Percentiles rank a stretch among this genome's conserved stretches.
These are phyloP conservation scores for Bungarus multicinctus DNA, from an alignment of 2,113 vertebrate genomes.

Conservation along the genomic window DNA sequence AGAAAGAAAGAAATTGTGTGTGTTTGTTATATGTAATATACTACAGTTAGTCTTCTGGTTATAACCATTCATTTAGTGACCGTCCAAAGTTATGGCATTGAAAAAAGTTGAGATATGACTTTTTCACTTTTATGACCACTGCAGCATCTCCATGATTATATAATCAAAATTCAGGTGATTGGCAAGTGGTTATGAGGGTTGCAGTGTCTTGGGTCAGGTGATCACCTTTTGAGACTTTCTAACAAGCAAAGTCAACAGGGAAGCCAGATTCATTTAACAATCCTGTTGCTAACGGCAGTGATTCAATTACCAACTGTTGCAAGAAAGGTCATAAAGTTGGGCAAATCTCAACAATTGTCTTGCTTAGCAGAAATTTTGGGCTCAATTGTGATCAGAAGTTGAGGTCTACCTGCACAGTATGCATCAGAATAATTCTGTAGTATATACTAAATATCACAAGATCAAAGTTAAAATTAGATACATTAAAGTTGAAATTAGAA, in stretches of 20 bases:
- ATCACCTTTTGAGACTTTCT: not conserved
- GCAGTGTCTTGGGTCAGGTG: not conserved
- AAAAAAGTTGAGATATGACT: not conserved
- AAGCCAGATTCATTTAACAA: not conserved
- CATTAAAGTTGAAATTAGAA: not conserved
- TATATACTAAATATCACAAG: not conserved
- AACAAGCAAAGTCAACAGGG: not conserved
- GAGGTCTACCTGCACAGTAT: not conserved
- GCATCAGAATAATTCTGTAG: not conserved
- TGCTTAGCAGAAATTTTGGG: not conserved
- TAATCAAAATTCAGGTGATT: not conserved
- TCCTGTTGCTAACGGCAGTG: not conserved
- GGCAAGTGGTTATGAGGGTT: not conserved
- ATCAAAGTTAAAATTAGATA: not conserved
- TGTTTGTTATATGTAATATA: not conserved
- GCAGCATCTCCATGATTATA: not conserved
- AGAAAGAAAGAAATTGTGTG: not conserved
- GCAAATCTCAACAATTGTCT: not conserved
- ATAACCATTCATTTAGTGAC: not conserved
- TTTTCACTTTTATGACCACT: not conserved
- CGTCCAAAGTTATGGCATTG: not conserved
- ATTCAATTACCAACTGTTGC: not conserved
- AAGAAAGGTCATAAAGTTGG: not conserved
- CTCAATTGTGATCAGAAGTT: not conserved
- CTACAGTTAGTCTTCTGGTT: not conserved